Base-by-base conservation (phyloP, 1,140 invertebrate species). In the Armadillidium nasatum region DNA sequence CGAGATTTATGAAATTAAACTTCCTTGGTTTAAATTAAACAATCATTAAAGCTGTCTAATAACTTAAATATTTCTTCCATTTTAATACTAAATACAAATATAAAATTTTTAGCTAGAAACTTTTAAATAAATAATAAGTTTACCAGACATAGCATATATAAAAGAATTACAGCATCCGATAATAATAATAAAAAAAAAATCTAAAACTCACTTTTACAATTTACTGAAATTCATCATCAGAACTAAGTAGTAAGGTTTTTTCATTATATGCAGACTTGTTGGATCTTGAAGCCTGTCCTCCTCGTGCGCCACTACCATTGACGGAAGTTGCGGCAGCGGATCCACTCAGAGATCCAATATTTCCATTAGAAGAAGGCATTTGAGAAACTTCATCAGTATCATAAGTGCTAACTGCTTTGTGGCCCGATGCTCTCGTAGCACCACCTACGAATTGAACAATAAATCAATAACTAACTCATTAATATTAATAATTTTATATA, bases 161-260 rank as follows among this genome's bases (percentile, higher is more conserved):
- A 33, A 33, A 33, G 33, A 33, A 33, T 33, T 33, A 33, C 33
- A 33, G 2, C 2, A 33, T 33, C 6, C 33, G 6, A 33, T 33
- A 33, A 33, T 1, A 33, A 33, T 33, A 33, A 33, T 1, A 33
- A 33, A 33, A 33, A 33, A 6, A 33, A 33, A 33, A 33, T 33
- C 33, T 33, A 3, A n/a, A 33, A 33, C 33, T 33, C 33, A 33
- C 33, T 33, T 33, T 33, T 33, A 60, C 19, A 60, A 60, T 60
- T 88, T 84, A 96, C 88, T 95, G 94, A 86, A 96, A 96, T 86
- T 98, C 96, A 85, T 98, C 96, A 85, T 98, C 96, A 76, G 95
- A 97, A 86, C 94, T 96, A 75, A 98, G 88, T 73, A 98, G 88
- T 87, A 96, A 95, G 22, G 95, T 95, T 87, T 98, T 97, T 87